Evolutionary conservation across 2,113 vertebrate genomes (phyloP).

Genomic region (Amphiprion ocellaris): DNA sequence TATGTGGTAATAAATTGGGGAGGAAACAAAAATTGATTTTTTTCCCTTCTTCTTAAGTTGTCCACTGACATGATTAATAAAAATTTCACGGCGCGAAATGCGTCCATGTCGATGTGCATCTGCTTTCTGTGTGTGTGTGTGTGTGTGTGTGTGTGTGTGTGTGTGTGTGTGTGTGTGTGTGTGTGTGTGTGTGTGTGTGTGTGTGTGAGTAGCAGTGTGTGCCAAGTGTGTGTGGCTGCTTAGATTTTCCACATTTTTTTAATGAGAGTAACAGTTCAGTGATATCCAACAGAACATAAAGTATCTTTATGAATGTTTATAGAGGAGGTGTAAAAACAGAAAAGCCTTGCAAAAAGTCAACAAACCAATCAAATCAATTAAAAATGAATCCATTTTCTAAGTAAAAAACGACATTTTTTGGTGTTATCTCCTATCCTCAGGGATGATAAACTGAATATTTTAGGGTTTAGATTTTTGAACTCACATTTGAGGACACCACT

Average conservation of each 20-base stretch:
- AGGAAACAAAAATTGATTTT: slow-evolving; percentile 84
- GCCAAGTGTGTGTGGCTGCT: slow-evolving; percentile 12
- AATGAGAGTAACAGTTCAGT: neutral
- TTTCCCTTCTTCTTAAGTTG: slow-evolving; percentile 78
- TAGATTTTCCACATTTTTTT: slow-evolving; percentile 1
- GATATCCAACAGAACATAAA: neutral
- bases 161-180: slow-evolving; percentile 31
- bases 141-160: slow-evolving; percentile 31
- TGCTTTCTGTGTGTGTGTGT: slow-evolving; percentile 33
- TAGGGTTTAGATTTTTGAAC: too few relatives aligned
- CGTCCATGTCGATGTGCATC: slow-evolving; percentile 70
- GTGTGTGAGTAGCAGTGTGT: slow-evolving; percentile 36
- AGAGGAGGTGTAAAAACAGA: neutral
- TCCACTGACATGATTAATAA: slow-evolving; percentile 84
- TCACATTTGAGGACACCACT: neutral
- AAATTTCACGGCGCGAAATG: slow-evolving; percentile 78
- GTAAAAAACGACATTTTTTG: neutral
- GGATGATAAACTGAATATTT: neutral
- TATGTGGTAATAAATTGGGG: slow-evolving; percentile 78
- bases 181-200: slow-evolving; percentile 40
- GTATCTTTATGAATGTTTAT: neutral
- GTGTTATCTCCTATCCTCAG: too few relatives aligned
- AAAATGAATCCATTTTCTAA: neutral
- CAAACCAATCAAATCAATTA: neutral
- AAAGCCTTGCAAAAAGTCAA: neutral